These are phyloP conservation scores for Drosophila bocki DNA, from an alignment of 1,140 invertebrate genomes.

Conservation along the genomic window DNA sequence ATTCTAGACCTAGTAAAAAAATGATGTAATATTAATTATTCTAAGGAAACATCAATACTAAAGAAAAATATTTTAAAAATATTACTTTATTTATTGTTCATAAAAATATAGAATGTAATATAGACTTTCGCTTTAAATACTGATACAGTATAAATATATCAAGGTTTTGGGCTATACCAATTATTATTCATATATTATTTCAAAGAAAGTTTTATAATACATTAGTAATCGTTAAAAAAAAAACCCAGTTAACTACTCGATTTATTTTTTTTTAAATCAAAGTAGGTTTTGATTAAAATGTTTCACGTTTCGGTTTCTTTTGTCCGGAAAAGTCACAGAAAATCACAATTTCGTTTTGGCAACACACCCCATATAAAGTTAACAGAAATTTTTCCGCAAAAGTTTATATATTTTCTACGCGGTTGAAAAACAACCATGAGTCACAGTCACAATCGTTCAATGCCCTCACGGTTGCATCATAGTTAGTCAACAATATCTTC, in stretches of 20 bases:
- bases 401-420: slow-evolving; percentile 42
- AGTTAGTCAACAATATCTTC: slow-evolving; percentile 5
- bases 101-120: no score
- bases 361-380: slow-evolving; percentile 22
- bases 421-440: slow-evolving; percentile 26
- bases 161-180: background rate
- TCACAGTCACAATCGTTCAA: background rate
- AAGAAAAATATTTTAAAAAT: no score
- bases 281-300: background rate
- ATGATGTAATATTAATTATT: no score
- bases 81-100: no score
- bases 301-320: background rate
- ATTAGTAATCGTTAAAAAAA: background rate
- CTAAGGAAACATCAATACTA: no score
- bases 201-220: background rate
- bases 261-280: background rate
- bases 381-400: slow-evolving; percentile 4
- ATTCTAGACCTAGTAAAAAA: no score
- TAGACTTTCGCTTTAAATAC: background rate
- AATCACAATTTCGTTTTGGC: slow-evolving; percentile 28
- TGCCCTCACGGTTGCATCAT: background rate
- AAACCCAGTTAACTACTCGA: no score
- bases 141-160: background rate
- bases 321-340: background rate
- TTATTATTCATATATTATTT: background rate